Evolutionary conservation across 2,797 vertebrate genomes (phyloP), one percentile per base, ranked within the genome.

Genomic region (Ctenopoma kingsleyae): DNA sequence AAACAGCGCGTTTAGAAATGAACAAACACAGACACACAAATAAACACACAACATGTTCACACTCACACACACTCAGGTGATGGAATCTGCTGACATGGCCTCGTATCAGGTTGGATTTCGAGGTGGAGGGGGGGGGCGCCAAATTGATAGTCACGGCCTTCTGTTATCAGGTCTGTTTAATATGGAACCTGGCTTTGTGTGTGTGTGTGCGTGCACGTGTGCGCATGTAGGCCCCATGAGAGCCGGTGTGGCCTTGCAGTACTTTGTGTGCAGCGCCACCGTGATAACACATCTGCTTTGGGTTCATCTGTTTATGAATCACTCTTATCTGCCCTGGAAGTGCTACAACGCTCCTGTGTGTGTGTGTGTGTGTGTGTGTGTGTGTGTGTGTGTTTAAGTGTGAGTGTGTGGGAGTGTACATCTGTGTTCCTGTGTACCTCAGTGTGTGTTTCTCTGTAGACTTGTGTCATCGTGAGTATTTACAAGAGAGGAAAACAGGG

Each of bases 31-130:
- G 0, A 30, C 1, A 25, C 44, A 66, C 41, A 44, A 2, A 66
- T 48, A 64, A 38, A 64, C 48, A 52, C 71, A 64, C 59, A 61
- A 7, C 48, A 32, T 32, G 30, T 36, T 13, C 38, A 16, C 38
- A 46, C 55, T 40, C 55, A 80, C 63, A 68, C 68, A 73, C 84
- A 89, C 86, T 83, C 93, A 95, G 92, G 92, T 93, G 89, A 71
- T 88, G 91, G 92, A 95, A 95, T 95, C 88, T 92, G 94, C 94
- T 95, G 94, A 94, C 89, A 70, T 20, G 78, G 86, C 86, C 69
- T 80, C 87, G 89, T 90, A 91, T 93, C 80, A 84, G 66, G 91
- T 88, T 87, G 80, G 77, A 82, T 84, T 72, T 81, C 67, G 85
- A 87, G 84, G 82, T 75, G 86, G 92, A 76, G 55, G 53, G 30